Evolutionary conservation across 1,140 invertebrate genomes (phyloP), one percentile per base, ranked within the genome.

Genomic region (Trachymyrmex cornetzi): DNA sequence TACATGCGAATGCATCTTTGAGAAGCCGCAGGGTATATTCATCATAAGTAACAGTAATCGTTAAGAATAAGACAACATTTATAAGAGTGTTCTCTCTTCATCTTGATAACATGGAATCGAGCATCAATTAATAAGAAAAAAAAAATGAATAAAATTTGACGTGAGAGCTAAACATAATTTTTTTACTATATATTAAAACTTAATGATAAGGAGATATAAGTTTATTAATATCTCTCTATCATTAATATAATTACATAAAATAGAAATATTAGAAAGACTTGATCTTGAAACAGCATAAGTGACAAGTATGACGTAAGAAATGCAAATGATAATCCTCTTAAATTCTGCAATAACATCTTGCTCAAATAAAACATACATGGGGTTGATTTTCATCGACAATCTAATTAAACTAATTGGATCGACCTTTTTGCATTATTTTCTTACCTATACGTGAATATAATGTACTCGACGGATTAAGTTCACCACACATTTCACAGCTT

Each of bases 161-260:
- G 3, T 44, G 27, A 61, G 64, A 14, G 14, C 12, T 19, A 1
- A 24, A 50, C 11, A 63, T 48, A n/a, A 63, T 30, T 79, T n/a
- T 79, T n/a, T 50, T 48, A n/a, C 5, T 48, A 22, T 24, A 5
- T 44, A 22, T 50, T 27, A 12, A 27, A 71, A 50, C 14, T 30
- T 11, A 66, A 66, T 57, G 55, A 44, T 44, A 44, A 44, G 55
- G 55, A 57, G n/a, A 22, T 34, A 34, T 11, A 66, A 66, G 16
- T 34, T n/a, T n/a, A 66, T 66, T 34, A 34, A 34, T 50, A 71
- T 71, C 14, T 71, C 7, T 16, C 5, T 24, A 27, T 48, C 22
- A 50, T 66, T 66, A 74, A 75, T 75, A 22, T n/a, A 55, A 30
- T 74, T 27, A 55, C 30, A 16, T 55, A 55, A 74, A 22, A 74